Evolutionary conservation across 1,140 invertebrate genomes (phyloP), one percentile per base, ranked within the genome.

Genomic region (Drosophila funebris): DNA sequence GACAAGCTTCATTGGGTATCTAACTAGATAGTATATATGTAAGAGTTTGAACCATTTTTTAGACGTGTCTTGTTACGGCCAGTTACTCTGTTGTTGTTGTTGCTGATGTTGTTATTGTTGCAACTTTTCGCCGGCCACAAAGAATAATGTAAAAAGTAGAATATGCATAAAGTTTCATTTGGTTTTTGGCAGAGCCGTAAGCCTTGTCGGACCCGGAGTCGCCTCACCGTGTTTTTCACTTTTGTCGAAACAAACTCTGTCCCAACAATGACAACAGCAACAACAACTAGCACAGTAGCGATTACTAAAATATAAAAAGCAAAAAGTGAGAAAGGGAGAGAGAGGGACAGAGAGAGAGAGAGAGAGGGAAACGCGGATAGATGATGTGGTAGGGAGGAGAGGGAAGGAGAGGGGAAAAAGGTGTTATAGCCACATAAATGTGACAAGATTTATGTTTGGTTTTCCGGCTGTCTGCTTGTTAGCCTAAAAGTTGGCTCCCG

Each of bases 111-210:
- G 50, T 57, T 56, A 41, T 56, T 24, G 67, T 52, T 63, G 61
- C 63, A 76, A 84, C 76, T 84, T 85, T 85, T 37, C 64, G 46
- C 61, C 60, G 79, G 72, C 75, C 81, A 80, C 80, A 85, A 84
- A 80, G 83, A 84, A 84, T 84, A 84, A 84, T 84, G 80, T 84
- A 84, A 84, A 84, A 84, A 84, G 80, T 84, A 85, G 78, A 80
- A 84, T 84, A 84, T 84, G 80, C 80, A 84, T 84, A 85, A 84
- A 84, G 80, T 84, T 84, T 84, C 81, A 85, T 84, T 84, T 78
- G 77, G 73, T 73, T 82, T 81, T 78, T 50, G 76, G 58, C 54
- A 73, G 76, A 22, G 62, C 50, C 50, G 50, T 43, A 31, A 56
- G 50, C 62, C 37, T 22, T 33, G 22, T 29, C 60, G 46, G 60